Conservation (phyloP, 2,113 vertebrate genomes). For the Alectura lathami region DNA sequence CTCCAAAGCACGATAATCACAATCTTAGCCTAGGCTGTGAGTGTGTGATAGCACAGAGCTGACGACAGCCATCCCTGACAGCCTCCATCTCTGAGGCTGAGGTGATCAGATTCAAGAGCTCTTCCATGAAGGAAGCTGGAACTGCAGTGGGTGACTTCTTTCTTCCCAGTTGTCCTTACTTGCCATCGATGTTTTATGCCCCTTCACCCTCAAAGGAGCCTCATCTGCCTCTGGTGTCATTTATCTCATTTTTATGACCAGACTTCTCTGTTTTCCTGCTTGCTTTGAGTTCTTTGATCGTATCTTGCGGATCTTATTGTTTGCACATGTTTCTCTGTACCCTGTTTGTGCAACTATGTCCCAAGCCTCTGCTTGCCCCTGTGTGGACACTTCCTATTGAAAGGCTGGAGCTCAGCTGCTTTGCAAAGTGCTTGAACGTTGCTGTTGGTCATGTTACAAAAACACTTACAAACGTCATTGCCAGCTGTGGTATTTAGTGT, state of each 20-base stretch:
- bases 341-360: background rate
- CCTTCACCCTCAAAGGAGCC: background rate
- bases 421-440: background rate
- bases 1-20: background rate
- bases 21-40: background rate
- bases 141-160: background rate
- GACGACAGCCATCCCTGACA: background rate
- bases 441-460: background rate
- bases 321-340: background rate
- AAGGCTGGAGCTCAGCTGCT: background rate
- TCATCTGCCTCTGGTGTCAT: background rate
- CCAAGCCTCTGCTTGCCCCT: background rate
- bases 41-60: background rate
- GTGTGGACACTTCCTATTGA: fast-evolving
- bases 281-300: background rate
- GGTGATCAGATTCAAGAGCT: background rate
- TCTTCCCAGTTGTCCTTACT: background rate
- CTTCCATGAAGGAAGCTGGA: background rate
- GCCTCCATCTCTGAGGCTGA: background rate
- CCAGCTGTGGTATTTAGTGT: background rate
- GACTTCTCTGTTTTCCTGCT: background rate
- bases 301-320: background rate
- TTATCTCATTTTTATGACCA: background rate
- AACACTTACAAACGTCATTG: background rate
- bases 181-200: background rate